phyloP scores from a whole-genome alignment of 2,113 vertebrate species.

The Ctenomys sociabilis region DNA sequence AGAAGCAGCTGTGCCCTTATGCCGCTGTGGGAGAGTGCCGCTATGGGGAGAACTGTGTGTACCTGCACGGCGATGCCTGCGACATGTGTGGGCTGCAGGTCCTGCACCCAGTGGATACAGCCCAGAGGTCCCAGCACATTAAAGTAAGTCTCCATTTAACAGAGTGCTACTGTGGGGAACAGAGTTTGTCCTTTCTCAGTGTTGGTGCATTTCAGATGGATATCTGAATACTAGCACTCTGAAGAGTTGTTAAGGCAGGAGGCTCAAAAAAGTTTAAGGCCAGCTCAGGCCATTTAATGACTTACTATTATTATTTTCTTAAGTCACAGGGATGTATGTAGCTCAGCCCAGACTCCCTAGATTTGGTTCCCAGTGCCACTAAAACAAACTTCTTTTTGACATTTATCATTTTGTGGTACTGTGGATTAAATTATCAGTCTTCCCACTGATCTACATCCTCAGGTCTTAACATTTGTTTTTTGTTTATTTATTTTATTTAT shows the following conservation, averaged over 20 bases:
- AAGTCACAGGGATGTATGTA: neutral
- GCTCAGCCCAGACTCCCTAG: neutral
- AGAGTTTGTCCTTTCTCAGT: neutral
- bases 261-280: neutral
- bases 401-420: neutral
- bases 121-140: constrained; percentile 95
- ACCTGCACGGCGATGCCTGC: constrained; percentile 97
- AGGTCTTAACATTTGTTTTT: neutral
- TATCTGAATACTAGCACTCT: neutral
- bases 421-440: neutral
- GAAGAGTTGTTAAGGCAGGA: neutral
- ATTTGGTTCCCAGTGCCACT: neutral
- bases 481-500: neutral
- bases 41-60: constrained; percentile 97
- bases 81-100: constrained; percentile 99
- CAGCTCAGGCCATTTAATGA: neutral
- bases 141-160: constrained; percentile 87
- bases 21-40: constrained; percentile 97
- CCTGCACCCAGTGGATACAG: constrained; percentile 93
- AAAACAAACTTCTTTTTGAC: neutral
- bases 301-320: too few species aligned
- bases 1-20: constrained; percentile 96
- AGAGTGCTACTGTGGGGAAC: neutral
- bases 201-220: neutral
- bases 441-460: neutral